A percentile compares a stretch with the other conserved stretches of the same genome.
Conservation (phyloP, 2,113 vertebrate genomes). For the Toxotes chatareus region DNA sequence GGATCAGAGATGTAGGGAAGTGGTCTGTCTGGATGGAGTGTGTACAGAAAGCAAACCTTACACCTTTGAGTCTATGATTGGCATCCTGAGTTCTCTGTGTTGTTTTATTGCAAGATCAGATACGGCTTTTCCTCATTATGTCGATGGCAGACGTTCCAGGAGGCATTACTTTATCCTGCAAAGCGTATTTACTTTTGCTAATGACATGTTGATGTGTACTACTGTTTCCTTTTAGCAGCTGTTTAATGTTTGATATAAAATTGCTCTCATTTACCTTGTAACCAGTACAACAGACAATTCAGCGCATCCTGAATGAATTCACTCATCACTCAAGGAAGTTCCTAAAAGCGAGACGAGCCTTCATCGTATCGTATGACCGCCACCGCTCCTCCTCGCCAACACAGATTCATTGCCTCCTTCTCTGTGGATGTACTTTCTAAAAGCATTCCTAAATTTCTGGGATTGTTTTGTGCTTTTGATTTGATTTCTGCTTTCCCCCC, state of each 20-base stretch:
- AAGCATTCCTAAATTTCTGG: background rate
- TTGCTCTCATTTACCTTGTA: background rate
- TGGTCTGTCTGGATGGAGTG: too few species aligned
- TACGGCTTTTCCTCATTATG: background rate
- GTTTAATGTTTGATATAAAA: background rate
- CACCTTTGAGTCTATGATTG: too few species aligned
- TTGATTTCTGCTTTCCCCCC: slow-evolving; percentile 25
- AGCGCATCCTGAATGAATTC: background rate
- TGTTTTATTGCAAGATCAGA: background rate
- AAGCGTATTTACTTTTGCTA: background rate
- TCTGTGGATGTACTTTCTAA: background rate
- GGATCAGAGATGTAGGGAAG: too few species aligned
- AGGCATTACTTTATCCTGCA: background rate
- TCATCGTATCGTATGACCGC: background rate
- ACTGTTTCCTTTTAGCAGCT: background rate
- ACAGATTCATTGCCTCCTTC: background rate
- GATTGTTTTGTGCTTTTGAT: slow-evolving; percentile 15
- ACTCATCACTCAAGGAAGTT: background rate
- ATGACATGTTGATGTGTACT: background rate
- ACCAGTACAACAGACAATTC: background rate
- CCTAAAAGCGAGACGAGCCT: background rate
- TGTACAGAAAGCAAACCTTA: too few species aligned
- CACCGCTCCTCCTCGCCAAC: background rate
- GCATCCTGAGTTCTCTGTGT: too few species aligned
- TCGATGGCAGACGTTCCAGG: background rate